Percentiles rank a stretch among this genome's conserved stretches.
phyloP scores from a whole-genome alignment of 2,888 invertebrate species.

The Drosophila formosana region DNA sequence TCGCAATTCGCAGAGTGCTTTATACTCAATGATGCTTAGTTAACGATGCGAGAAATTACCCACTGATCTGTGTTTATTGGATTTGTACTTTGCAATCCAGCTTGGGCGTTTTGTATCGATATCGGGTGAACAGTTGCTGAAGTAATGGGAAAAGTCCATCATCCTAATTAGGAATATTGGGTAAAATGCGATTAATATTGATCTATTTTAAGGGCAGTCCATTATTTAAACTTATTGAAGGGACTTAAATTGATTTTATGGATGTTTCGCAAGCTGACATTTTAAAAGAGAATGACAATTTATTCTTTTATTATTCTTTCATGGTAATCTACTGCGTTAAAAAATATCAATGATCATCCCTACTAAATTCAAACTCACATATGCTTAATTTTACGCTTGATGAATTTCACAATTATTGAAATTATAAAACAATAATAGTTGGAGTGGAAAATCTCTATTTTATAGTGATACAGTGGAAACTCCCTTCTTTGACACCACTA shows the following conservation, averaged over 20 bases:
- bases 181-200: not conserved
- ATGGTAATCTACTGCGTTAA: too few species aligned
- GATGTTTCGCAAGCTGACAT: not conserved
- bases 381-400: not conserved
- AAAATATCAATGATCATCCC: not conserved
- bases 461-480: too few species aligned
- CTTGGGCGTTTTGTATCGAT: slow-evolving; percentile 13
- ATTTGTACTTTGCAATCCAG: slow-evolving; percentile 5
- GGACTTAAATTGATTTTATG: not conserved
- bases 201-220: not conserved
- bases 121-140: not conserved
- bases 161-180: slow-evolving; percentile 1
- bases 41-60: slow-evolving; percentile 55
- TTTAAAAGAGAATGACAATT: too few species aligned
- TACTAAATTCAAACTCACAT: not conserved
- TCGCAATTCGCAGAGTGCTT: slow-evolving; percentile 32
- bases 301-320: too few species aligned
- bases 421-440: not conserved
- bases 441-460: too few species aligned
- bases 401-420: slow-evolving; percentile 1
- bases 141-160: slow-evolving; percentile 1
- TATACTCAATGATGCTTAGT: slow-evolving; percentile 49
- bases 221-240: not conserved
- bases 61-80: slow-evolving; percentile 22
- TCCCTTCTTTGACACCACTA: too few species aligned